A percentile compares a stretch with the other conserved stretches of the same genome.
Evolutionary conservation across 64 coral and sea anemone genomes (phyloP).

Genomic region (Hydrozoanthus tunicans): DNA sequence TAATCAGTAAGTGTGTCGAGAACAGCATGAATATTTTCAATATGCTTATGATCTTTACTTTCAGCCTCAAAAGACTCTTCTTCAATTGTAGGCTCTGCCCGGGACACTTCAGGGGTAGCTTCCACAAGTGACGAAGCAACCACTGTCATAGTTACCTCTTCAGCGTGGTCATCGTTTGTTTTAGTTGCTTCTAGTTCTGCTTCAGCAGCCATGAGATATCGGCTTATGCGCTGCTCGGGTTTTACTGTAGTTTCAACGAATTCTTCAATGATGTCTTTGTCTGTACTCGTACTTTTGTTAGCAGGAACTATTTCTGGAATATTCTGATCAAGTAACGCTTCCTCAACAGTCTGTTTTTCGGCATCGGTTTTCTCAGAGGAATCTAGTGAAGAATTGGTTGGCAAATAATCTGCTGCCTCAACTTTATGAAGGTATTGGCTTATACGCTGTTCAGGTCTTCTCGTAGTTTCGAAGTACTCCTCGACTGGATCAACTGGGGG

Average conservation of each 20-base stretch:
- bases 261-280: conserved; percentile 37
- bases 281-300: not conserved
- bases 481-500: not conserved
- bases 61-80: not conserved
- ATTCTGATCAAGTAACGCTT: not conserved
- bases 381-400: not conserved
- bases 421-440: conserved; percentile 24
- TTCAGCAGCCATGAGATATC: conserved; percentile 14
- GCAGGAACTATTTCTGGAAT: not conserved
- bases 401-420: conserved; percentile 13
- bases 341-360: not conserved
- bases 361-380: not conserved
- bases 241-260: conserved; percentile 13
- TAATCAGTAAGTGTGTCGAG: conserved; percentile 49
- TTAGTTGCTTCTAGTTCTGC: not conserved
- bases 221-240: conserved; percentile 16
- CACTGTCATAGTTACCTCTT: not conserved
- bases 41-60: conserved; percentile 9
- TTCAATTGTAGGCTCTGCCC: not conserved
- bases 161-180: not conserved
- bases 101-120: not conserved
- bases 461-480: conserved; percentile 19
- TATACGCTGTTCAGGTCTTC: conserved; percentile 38
- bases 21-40: conserved; percentile 31
- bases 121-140: conserved; percentile 7